Percentiles rank a stretch among this genome's conserved stretches.
Conservation (phyloP, 2,888 invertebrate genomes). For the Bembecia ichneumoniformis region DNA sequence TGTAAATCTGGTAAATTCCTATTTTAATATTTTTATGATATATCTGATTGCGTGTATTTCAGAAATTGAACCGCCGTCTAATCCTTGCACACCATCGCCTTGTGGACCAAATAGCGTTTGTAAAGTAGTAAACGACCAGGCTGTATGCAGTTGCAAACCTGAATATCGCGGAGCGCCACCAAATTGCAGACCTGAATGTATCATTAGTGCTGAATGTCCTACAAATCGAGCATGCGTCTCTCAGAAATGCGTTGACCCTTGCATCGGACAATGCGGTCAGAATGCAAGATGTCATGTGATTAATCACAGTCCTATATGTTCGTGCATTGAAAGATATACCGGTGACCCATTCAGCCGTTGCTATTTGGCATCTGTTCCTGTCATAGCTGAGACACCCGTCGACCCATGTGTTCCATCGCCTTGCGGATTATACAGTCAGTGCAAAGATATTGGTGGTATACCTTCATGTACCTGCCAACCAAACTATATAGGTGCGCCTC, state of each 20-base stretch:
- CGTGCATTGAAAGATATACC: conserved; percentile 72
- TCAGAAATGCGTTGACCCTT: conserved; percentile 81
- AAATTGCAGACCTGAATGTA: conserved; percentile 81
- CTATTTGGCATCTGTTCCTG: conserved; percentile 30
- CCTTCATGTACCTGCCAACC: conserved; percentile 77
- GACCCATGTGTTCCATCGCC: conserved; percentile 77
- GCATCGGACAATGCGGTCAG: conserved; percentile 80
- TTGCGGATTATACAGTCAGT: conserved; percentile 78
- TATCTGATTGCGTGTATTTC: conserved; percentile 15
- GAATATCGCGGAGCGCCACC: conserved; percentile 77
- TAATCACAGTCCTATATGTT: conserved; percentile 80
- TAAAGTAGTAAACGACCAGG: conserved; percentile 78
- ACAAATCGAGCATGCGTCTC: conserved; percentile 77
- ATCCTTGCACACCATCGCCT: conserved; percentile 83
- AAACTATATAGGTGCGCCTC: conserved; percentile 79
- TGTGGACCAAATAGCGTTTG: conserved; percentile 89
- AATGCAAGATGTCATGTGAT: conserved; percentile 81
- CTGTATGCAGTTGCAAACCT: conserved; percentile 79
- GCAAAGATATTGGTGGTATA: conserved; percentile 71
- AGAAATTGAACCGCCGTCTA: conserved; percentile 37
- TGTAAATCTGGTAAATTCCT: neutral
- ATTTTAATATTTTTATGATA: neutral
- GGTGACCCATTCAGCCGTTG: conserved; percentile 79
- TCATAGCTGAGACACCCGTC: conserved; percentile 18
- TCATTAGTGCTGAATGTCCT: conserved; percentile 80